Percentiles rank a stretch among this genome's conserved stretches.
phyloP scores from a whole-genome alignment of 2,797 vertebrate species.

The Cynopterus sphinx region DNA sequence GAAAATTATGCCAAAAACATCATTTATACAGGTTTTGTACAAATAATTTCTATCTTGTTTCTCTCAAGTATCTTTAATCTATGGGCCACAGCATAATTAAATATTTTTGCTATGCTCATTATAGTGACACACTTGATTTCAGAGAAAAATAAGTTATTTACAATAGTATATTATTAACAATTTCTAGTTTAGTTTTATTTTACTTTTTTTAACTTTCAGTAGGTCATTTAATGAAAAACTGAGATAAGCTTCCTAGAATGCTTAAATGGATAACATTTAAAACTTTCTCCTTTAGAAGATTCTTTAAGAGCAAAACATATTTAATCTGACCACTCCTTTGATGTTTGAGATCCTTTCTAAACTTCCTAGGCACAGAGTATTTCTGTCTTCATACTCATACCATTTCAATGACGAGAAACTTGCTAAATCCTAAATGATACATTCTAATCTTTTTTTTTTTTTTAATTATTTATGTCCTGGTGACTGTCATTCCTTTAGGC shows the following conservation, averaged over 20 bases:
- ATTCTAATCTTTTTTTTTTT: background rate
- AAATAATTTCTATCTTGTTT: background rate
- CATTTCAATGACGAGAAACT: background rate
- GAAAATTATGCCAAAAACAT: background rate
- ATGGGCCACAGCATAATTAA: background rate
- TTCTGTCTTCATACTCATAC: background rate
- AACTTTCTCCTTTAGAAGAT: background rate
- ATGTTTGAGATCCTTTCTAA: background rate
- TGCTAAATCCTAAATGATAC: background rate
- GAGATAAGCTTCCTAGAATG: background rate
- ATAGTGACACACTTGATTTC: background rate
- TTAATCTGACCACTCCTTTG: background rate
- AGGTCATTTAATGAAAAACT: background rate
- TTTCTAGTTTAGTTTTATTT: background rate
- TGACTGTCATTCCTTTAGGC: background rate
- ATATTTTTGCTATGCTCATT: background rate
- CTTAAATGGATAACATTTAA: background rate
- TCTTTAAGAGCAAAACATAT: background rate
- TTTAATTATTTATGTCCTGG: background rate
- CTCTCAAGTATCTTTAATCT: background rate
- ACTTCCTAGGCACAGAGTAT: background rate
- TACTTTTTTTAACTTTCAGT: background rate
- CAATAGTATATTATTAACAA: background rate
- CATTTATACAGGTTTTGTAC: background rate
- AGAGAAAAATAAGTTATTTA: background rate